A percentile compares a stretch with the other conserved stretches of the same genome.
phyloP scores from a whole-genome alignment of 2,113 vertebrate genomes.

The Geococcyx californianus region DNA sequence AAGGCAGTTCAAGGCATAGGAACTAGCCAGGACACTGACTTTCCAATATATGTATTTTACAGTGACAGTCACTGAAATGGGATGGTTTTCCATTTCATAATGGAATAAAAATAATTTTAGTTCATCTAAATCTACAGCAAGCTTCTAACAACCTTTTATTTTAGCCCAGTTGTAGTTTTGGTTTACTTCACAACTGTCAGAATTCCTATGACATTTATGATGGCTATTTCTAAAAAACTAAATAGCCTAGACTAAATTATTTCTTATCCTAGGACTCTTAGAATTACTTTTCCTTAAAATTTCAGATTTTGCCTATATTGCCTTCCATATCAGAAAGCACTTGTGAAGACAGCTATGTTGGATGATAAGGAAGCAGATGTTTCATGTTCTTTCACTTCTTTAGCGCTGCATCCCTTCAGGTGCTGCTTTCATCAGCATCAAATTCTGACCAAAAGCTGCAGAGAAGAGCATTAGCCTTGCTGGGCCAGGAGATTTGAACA shows the following conservation, averaged over 20 bases:
- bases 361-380: slow-evolving; percentile 6
- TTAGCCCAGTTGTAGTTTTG: neutral
- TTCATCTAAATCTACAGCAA: neutral
- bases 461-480: neutral
- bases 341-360: neutral
- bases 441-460: neutral
- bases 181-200: neutral
- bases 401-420: neutral
- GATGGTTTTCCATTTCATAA: neutral
- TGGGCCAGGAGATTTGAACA: neutral
- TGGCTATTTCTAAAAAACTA: neutral
- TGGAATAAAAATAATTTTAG: neutral
- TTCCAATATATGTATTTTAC: neutral
- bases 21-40: neutral
- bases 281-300: neutral
- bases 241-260: neutral
- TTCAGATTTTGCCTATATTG: neutral
- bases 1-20: neutral
- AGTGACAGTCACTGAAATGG: neutral
- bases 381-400: neutral
- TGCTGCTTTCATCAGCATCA: slow-evolving; percentile 32
- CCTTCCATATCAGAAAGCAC: neutral
- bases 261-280: neutral
- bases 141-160: neutral
- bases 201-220: neutral